Conservation (phyloP, 2,113 vertebrate species). For the Scopus umbretta region DNA sequence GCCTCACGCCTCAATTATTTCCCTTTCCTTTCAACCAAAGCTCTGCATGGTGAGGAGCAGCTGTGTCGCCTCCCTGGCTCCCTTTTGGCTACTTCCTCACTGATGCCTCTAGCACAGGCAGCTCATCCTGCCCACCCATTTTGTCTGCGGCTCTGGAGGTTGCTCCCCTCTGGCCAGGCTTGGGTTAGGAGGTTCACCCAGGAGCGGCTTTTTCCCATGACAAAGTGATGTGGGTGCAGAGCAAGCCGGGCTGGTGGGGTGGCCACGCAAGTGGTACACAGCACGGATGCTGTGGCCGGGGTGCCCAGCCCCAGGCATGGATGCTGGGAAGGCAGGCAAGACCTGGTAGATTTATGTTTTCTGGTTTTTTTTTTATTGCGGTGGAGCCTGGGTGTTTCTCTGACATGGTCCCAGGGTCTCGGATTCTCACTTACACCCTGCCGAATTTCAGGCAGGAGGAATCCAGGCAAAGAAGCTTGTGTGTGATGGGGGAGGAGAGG, state of each 20-base stretch:
- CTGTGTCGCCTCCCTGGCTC: background rate
- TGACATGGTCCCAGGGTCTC: background rate
- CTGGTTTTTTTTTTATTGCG: background rate
- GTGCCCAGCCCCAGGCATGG: no score
- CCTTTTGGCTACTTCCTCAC: background rate
- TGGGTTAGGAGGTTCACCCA: rapidly evolving
- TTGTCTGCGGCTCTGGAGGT: background rate
- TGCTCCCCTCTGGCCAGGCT: background rate
- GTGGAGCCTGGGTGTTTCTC: background rate
- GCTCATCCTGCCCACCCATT: background rate
- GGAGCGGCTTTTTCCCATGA: background rate
- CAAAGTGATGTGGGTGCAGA: background rate
- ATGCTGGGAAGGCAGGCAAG: background rate
- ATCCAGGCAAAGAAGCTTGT: background rate
- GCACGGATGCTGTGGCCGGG: rapidly evolving
- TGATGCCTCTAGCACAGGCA: background rate
- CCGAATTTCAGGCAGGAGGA: background rate
- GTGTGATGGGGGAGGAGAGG: background rate
- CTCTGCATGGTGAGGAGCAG: background rate
- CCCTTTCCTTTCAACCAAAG: background rate
- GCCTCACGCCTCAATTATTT: slow-evolving; percentile 1
- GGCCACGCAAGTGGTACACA: rapidly evolving
- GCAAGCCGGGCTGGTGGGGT: background rate
- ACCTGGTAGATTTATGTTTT: background rate
- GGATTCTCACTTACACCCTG: background rate